phyloP scores from a whole-genome alignment of 2,113 vertebrate species.

The Zingel zingel region DNA sequence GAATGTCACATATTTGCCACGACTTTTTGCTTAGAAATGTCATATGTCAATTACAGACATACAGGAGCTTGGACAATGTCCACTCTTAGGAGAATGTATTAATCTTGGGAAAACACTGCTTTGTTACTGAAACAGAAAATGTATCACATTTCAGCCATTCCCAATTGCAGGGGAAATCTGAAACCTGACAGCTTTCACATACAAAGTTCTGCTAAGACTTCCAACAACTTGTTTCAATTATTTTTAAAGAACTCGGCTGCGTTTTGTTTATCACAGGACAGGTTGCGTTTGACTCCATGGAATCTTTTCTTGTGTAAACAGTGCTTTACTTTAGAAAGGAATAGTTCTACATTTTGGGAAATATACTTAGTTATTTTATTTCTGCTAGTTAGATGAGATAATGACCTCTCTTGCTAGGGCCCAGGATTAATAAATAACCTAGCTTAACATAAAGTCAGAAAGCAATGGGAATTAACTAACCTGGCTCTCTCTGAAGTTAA shows the following conservation, averaged over 20 bases:
- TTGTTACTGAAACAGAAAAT: not conserved
- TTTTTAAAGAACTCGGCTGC: not conserved
- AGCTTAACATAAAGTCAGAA: not conserved
- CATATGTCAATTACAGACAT: not conserved
- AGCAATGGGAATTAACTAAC: not conserved
- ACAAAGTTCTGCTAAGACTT: not conserved
- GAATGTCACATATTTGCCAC: conserved; percentile 45
- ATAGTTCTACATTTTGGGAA: not conserved
- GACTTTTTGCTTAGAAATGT: conserved; percentile 15
- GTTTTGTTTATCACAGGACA: not conserved
- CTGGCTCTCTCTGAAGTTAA: not conserved
- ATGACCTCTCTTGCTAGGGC: not conserved
- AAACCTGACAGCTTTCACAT: not conserved
- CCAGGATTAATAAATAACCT: not conserved
- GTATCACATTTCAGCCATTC: not conserved
- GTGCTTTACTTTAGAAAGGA: not conserved
- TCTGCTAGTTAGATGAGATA: not conserved
- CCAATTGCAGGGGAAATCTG: not conserved
- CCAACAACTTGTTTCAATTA: not conserved
- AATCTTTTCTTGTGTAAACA: not conserved
- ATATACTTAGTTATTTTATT: not conserved
- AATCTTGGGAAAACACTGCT: not conserved
- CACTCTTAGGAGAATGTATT: not conserved
- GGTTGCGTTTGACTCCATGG: not conserved
- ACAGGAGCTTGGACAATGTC: not conserved